Evolutionary conservation across 2,113 vertebrate species (phyloP), one percentile per base, ranked within the genome.

Genomic region (Tricholaema leucomelas): DNA sequence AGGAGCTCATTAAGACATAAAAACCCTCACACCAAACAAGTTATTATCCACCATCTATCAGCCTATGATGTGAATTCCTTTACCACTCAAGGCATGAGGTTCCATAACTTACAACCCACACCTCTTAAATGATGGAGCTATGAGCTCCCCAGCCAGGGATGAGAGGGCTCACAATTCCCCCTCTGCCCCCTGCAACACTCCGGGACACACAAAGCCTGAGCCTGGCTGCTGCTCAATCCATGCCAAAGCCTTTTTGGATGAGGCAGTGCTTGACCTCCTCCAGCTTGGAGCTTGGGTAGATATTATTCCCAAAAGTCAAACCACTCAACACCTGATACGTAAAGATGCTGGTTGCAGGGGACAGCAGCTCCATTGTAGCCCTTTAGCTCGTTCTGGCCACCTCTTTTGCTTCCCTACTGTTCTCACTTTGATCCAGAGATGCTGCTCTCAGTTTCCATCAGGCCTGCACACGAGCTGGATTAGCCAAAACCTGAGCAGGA

Each of bases 321-420:
- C 14, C 30, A 7, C 50, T 60, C 5, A 3, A 3, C 17, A 4
- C 42, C 17, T 0, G 1, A 1, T 3, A 1, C 2, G 18, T 23
- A 25, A 6, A 12, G 70, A 1, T 10, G 25, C 55, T 59, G 67
- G 24, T 36, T 42, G 50, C 65, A 16, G 30, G 60, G 42, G 14
- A 48, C 8, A 8, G 27, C 0, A 15, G 44, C 63, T 33, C 36
- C 46, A 5, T 2, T 6, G 3, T 10, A 44, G 25, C n/a, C 35
- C 70, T 30, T 16, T 1, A 5, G 10, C 78, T 33, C 21, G 21
- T 48, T 3, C 50, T 77, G 60, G 38, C 6, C 65, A 11, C 40
- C 8, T 20, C 2, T 50, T 52, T 40, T 33, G 30, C 42, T 33
- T 15, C 5, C 4, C 5, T 7, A 25, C 30, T 56, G 61, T 48